These are phyloP conservation scores for Sebastes steindachneri DNA, from an alignment of 2,797 vertebrate species.

Conservation along the genomic window DNA sequence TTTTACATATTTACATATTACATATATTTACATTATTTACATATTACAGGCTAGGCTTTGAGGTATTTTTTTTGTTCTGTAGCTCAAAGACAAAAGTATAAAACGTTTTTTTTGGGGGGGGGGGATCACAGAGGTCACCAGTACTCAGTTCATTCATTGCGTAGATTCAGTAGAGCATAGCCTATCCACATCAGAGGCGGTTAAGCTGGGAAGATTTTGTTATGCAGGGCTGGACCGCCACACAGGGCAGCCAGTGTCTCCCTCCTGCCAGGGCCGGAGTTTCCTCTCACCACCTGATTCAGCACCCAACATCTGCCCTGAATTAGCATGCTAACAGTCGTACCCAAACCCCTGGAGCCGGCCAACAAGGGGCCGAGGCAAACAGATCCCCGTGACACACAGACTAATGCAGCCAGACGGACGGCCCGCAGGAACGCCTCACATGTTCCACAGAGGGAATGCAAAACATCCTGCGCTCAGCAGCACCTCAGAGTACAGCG, in stretches of 20 bases:
- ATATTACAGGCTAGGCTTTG: not conserved
- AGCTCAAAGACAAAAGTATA: not conserved
- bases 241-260: conserved; percentile 57
- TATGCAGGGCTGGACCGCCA: conserved; percentile 20
- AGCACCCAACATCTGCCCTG: conserved; percentile 65
- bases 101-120: too few relatives aligned
- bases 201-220: conserved; percentile 5
- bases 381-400: conserved; percentile 68
- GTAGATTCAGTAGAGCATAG: not conserved
- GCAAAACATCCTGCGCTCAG: conserved; percentile 76
- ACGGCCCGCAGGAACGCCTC: conserved; percentile 69
- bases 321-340: conserved; percentile 53
- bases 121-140: not conserved
- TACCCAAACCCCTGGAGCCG: conserved; percentile 55
- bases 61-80: not conserved
- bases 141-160: not conserved
- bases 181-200: conserved; percentile 14
- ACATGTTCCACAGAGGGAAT: conserved; percentile 71
- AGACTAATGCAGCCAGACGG: conserved; percentile 68
- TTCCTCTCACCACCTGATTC: conserved; percentile 70
- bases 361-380: conserved; percentile 60
- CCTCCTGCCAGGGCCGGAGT: conserved; percentile 42
- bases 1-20: too few relatives aligned
- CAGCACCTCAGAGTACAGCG: conserved; percentile 48
- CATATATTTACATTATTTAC: too few relatives aligned